phyloP scores from a whole-genome alignment of 2,113 vertebrate genomes.

The Scolopax mira region DNA sequence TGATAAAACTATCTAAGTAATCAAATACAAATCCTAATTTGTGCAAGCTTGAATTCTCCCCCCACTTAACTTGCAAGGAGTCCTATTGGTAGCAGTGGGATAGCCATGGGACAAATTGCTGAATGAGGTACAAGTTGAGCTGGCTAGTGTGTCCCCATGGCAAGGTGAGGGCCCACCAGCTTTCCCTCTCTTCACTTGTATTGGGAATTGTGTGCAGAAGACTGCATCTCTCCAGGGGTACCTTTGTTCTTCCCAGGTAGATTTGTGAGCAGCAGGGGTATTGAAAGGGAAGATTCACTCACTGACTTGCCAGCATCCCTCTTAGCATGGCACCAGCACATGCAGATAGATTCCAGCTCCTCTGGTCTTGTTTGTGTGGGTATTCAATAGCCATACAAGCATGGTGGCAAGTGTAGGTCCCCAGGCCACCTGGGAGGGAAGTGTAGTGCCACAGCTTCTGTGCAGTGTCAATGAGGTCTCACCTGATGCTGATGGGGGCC shows the following conservation, averaged over 20 bases:
- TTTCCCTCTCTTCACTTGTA: background rate
- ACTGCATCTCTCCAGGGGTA: background rate
- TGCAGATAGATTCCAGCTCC: background rate
- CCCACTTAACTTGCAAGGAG: background rate
- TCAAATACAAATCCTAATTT: background rate
- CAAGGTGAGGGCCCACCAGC: background rate
- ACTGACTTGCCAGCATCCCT: background rate
- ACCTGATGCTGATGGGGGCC: rapidly evolving
- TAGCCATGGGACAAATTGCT: background rate
- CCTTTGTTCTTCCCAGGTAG: background rate
- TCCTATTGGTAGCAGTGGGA: background rate
- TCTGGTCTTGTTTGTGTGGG: background rate
- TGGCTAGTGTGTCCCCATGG: background rate
- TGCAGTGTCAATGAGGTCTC: background rate
- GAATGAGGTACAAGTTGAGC: background rate
- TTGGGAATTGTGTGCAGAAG: background rate
- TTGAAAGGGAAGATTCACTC: background rate
- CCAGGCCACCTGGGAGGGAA: background rate
- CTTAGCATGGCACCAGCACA: rapidly evolving
- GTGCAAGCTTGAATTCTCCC: background rate
- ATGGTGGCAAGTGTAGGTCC: background rate
- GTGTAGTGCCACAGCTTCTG: background rate
- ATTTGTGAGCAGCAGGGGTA: background rate
- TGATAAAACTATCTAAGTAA: background rate
- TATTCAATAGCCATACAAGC: background rate